Evolutionary conservation across 2,888 invertebrate genomes (phyloP).

Genomic region (Diadegma fenestrale): DNA sequence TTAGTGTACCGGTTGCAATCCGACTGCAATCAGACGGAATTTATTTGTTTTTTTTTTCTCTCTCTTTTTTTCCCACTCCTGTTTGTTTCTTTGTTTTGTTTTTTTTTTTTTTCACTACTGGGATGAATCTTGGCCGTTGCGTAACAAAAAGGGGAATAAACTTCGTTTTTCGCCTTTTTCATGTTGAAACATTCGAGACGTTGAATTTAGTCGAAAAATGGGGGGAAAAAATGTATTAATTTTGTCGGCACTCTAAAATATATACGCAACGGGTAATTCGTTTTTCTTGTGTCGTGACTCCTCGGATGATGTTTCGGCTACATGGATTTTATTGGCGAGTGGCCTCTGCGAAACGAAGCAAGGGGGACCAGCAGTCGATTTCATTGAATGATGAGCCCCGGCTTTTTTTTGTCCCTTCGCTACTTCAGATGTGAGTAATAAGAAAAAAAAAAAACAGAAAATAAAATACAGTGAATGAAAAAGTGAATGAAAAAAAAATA

Average conservation of each 20-base stretch:
- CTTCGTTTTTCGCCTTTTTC: neutral
- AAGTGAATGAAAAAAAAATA: neutral
- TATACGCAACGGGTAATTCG: neutral
- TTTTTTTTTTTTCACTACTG: conserved; percentile 39
- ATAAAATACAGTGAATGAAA: conserved; percentile 10
- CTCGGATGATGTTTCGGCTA: neutral
- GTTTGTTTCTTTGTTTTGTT: conserved; percentile 54
- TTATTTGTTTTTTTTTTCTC: conserved; percentile 69
- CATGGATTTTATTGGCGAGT: conserved; percentile 48
- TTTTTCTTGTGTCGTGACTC: conserved; percentile 7
- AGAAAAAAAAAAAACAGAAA: conserved; percentile 27
- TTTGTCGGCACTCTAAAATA: conserved; percentile 1
- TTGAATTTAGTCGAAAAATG: neutral
- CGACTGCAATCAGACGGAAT: conserved; percentile 85
- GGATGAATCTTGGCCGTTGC: conserved; percentile 26
- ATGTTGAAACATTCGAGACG: neutral
- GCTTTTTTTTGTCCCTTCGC: conserved; percentile 18
- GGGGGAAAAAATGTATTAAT: neutral
- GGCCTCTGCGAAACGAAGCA: conserved; percentile 80
- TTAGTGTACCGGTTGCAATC: conserved; percentile 85
- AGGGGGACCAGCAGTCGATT: conserved; percentile 83
- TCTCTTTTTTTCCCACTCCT: conserved; percentile 1
- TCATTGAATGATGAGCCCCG: conserved; percentile 57
- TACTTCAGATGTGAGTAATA: conserved; percentile 32
- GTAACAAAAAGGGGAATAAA: neutral